Evolutionary conservation across 2,797 vertebrate species (phyloP).

Genomic region (Myotis vivesi): DNA sequence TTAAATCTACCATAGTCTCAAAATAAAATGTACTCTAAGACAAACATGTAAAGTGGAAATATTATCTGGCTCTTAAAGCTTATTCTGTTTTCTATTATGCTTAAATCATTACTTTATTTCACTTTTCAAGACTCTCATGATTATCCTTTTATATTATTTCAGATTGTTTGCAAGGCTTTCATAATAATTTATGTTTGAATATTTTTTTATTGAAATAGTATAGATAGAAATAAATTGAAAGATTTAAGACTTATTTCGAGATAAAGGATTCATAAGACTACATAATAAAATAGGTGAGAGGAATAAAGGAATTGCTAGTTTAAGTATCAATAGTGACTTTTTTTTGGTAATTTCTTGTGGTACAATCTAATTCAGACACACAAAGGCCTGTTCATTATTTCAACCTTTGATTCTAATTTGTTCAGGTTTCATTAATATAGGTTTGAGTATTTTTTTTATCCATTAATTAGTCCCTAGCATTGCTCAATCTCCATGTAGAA

Average conservation of each 20-base stretch:
- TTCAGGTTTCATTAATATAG: background rate
- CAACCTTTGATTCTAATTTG: background rate
- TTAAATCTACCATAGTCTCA: background rate
- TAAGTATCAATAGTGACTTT: background rate
- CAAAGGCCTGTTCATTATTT: background rate
- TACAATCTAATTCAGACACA: background rate
- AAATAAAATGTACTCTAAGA: background rate
- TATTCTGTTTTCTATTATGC: background rate
- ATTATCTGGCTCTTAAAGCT: background rate
- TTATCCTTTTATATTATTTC: background rate
- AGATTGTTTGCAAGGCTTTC: background rate
- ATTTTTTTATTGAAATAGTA: background rate
- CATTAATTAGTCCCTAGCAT: background rate
- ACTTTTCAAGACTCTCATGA: background rate
- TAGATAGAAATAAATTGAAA: background rate
- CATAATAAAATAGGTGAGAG: background rate
- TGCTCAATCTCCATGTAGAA: background rate
- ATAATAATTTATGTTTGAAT: background rate
- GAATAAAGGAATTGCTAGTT: background rate
- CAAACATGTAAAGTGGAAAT: background rate
- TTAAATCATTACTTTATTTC: background rate
- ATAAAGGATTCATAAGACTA: background rate
- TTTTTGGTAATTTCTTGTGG: background rate
- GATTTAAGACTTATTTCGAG: background rate
- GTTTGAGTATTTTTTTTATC: background rate